A percentile compares a stretch with the other conserved stretches of the same genome.
Conservation (phyloP, 1,140 invertebrate species). For the Drosophila repleta region DNA sequence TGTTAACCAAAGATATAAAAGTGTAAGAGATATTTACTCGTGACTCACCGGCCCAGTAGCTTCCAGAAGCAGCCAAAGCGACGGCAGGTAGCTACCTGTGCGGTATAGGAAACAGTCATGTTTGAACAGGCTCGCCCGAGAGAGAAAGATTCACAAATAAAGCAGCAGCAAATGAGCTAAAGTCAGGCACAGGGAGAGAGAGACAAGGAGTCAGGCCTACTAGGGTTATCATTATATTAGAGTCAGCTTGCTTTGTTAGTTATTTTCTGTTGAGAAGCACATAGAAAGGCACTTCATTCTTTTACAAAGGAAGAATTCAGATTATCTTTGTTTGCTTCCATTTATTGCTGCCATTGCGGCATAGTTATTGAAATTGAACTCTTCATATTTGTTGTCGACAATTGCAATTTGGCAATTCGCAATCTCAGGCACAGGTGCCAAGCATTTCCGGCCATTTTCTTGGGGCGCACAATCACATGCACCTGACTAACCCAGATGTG, state of each 20-base stretch:
- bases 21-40: no score
- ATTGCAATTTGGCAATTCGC: conserved; percentile 56
- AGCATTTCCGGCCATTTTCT: conserved; percentile 37
- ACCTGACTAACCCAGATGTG: neutral
- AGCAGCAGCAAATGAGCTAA: neutral
- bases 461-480: neutral
- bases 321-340: no score
- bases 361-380: conserved; percentile 79
- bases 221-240: no score
- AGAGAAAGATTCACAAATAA: neutral
- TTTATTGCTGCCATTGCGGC: conserved; percentile 12
- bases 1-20: neutral
- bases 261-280: no score
- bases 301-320: no score
- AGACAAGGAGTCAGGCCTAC: neutral
- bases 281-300: no score
- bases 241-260: no score
- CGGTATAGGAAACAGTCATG: conserved; percentile 95
- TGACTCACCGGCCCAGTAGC: conserved; percentile 89
- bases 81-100: conserved; percentile 92
- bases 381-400: conserved; percentile 74
- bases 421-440: conserved; percentile 60
- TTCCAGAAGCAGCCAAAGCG: conserved; percentile 93
- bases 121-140: conserved; percentile 3
- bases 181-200: neutral